phyloP scores from a whole-genome alignment of 2,113 vertebrate species.

The Ceuthmochares aereus region DNA sequence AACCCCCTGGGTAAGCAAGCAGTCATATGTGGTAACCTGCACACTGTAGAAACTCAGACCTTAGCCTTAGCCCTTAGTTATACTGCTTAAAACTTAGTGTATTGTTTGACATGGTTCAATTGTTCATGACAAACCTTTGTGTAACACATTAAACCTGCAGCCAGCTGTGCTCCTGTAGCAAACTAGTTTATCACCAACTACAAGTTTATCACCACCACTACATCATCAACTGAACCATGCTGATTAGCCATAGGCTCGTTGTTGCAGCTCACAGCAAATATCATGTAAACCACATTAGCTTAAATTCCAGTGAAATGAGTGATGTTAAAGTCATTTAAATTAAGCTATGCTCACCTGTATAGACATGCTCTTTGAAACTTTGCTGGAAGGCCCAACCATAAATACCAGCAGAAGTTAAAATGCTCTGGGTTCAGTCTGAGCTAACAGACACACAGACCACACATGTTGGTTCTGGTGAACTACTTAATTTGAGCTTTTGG shows the following conservation, averaged over 20 bases:
- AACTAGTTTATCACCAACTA: too few species aligned
- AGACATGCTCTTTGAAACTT: background rate
- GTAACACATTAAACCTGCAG: background rate
- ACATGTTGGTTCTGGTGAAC: background rate
- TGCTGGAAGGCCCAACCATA: background rate
- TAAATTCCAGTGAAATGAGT: background rate
- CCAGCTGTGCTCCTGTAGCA: background rate
- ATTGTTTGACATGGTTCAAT: background rate
- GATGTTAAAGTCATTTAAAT: background rate
- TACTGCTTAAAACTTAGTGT: background rate
- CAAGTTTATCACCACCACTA: background rate
- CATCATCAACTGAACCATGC: background rate
- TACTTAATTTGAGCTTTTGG: background rate
- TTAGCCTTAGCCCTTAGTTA: background rate
- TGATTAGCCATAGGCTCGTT: background rate
- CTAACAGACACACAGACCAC: background rate
- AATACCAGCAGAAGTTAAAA: background rate
- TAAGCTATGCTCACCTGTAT: background rate
- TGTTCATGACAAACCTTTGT: background rate
- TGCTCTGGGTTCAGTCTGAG: background rate
- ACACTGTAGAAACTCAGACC: background rate
- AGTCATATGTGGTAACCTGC: background rate
- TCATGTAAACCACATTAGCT: background rate
- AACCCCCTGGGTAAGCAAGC: background rate
- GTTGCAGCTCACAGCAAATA: background rate